Evolutionary conservation across 2,888 invertebrate species (phyloP), one percentile per base, ranked within the genome.

Genomic region (Lasiommata megera): DNA sequence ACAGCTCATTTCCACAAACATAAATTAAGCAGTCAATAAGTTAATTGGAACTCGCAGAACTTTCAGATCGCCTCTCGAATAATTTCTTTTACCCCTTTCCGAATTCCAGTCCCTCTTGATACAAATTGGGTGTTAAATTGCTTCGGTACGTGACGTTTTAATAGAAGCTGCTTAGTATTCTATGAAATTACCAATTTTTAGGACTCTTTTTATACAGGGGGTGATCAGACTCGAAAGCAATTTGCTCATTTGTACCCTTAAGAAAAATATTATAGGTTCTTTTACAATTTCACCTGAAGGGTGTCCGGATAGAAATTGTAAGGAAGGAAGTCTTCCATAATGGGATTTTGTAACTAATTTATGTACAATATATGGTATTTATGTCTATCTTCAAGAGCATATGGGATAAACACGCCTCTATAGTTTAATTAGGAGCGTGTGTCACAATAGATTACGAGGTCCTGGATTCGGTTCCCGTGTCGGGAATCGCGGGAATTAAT

Each of bases 101-200:
- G 54, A 54, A 64, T 62, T 61, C 60, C 59, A 53, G 55, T 60
- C 63, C 61, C 61, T 68, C 66, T 62, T 72, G 67, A 76, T 74
- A 75, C 76, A 83, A 87, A 87, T 87, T 85, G 80, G 73, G 77
- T 84, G 87, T 79, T 79, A 87, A 88, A 87, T 85, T 84, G 79
- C 72, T 62, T 54, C 54, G 68, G 69, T 78, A 85, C 86, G 87
- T 86, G 85, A 87, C 84, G 70, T 68, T 73, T 73, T 71, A 71
- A 69, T 74, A 58, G 16, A 46, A 50, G 23, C 58, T 57, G 29
- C 56, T 61, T 62, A 34, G 46, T 54, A 63, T 63, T 61, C 58
- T 23, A 54, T 54, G 54, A 54, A 47, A 59, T 55, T 50, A 53
- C 54, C 47, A 56, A 56, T 56, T 60, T 54, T 51, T 50, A 28